Conservation (phyloP, 2,113 vertebrate species). For the Sciurus niger region DNA sequence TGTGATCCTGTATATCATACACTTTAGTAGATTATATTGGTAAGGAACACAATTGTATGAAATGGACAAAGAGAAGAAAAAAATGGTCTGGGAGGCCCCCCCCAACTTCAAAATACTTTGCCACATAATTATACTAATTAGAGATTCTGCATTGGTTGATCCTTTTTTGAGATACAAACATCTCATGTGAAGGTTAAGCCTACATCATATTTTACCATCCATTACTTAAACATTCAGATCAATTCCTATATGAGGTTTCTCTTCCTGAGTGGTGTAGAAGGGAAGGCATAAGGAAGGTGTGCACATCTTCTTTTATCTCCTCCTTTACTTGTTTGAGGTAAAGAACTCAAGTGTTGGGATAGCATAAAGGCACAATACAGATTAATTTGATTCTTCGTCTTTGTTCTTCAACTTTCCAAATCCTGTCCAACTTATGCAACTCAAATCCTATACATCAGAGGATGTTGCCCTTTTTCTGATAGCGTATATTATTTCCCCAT, state of each 20-base stretch:
- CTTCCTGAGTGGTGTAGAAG: constrained; percentile 34
- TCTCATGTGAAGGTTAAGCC: constrained; percentile 34
- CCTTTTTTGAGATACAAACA: constrained; percentile 55
- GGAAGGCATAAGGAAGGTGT: background rate
- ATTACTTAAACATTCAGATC: constrained; percentile 59
- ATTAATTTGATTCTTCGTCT: constrained; percentile 55
- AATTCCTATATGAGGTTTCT: constrained; percentile 65
- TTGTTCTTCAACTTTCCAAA: constrained; percentile 53
- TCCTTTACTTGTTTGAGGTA: constrained; percentile 35
- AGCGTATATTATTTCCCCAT: background rate
- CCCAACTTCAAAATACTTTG: constrained; percentile 38
- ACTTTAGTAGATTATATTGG: background rate
- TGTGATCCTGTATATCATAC: background rate
- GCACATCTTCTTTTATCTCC: background rate
- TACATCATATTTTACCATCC: constrained; percentile 65
- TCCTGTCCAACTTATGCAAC: constrained; percentile 3
- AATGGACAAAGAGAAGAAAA: constrained; percentile 25
- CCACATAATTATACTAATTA: constrained; percentile 24
- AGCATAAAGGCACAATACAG: constrained; percentile 17
- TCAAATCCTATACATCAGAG: constrained; percentile 34
- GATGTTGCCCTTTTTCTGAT: background rate
- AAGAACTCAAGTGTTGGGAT: constrained; percentile 56
- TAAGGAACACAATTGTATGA: background rate
- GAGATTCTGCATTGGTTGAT: constrained; percentile 61
- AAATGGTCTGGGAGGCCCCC: background rate